A percentile compares a stretch with the other conserved stretches of the same genome.
Evolutionary conservation across 2,888 invertebrate genomes (phyloP).

Genomic region (Ophion ventricosus): DNA sequence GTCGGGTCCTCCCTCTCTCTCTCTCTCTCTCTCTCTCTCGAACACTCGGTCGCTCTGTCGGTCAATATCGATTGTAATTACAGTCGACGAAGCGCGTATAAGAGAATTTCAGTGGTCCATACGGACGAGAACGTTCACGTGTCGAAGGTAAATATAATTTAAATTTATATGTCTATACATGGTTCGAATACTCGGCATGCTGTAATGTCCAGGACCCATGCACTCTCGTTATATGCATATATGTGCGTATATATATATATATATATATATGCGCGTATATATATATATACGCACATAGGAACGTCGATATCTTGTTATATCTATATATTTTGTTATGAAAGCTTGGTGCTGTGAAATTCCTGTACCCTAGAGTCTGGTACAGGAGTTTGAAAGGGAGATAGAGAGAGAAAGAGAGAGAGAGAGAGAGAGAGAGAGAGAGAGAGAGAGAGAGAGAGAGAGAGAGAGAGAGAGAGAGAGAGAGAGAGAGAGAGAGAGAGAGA

Average conservation of each 20-base stretch:
- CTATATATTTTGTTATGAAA: background rate
- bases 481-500: background rate
- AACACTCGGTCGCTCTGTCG: conserved; percentile 51
- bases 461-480: background rate
- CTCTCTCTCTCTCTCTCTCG: conserved; percentile 1
- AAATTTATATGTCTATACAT: conserved; percentile 64
- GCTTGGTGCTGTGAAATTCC: conserved; percentile 15
- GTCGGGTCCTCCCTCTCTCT: conserved; percentile 14
- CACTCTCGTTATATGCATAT: background rate
- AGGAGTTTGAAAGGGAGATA: background rate
- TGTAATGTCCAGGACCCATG: conserved; percentile 4
- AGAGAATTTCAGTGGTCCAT: conserved; percentile 68
- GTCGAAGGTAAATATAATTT: conserved; percentile 75
- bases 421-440: too few relatives aligned
- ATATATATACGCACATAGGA: background rate
- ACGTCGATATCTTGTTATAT: background rate
- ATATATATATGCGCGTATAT: background rate
- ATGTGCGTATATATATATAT: background rate
- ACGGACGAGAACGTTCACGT: conserved; percentile 47
- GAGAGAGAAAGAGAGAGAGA: too few relatives aligned
- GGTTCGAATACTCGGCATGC: background rate
- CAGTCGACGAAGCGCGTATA: conserved; percentile 67
- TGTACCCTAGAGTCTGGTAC: background rate
- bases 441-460: too few relatives aligned
- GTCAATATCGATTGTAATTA: conserved; percentile 48